Conservation (phyloP, 2,888 invertebrate species). For the Microchrysa polita region DNA sequence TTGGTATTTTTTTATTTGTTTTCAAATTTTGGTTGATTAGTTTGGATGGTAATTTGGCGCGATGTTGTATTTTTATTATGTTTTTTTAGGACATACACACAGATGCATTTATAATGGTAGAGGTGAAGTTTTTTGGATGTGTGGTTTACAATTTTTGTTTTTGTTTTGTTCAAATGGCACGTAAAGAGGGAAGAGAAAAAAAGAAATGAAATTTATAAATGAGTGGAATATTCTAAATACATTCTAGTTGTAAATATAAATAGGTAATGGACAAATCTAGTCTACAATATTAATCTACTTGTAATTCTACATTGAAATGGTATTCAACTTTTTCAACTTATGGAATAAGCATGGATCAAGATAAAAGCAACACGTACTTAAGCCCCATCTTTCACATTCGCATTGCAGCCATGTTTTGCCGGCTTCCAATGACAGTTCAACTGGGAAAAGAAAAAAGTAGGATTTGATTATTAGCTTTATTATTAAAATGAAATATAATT, state of each 20-base stretch:
- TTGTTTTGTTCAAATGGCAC: conserved; percentile 24
- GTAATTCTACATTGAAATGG: background rate
- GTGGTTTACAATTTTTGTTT: conserved; percentile 25
- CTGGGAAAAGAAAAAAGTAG: conserved; percentile 65
- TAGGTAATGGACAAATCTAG: background rate
- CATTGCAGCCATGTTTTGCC: conserved; percentile 91
- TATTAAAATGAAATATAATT: too few relatives aligned
- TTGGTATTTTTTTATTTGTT: conserved; percentile 61
- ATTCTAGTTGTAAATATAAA: background rate
- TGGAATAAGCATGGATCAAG: background rate
- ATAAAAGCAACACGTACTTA: conserved; percentile 59
- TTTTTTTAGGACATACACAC: conserved; percentile 23
- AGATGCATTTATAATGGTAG: conserved; percentile 34
- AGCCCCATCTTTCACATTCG: conserved; percentile 88
- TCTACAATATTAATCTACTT: background rate
- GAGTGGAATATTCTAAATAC: background rate
- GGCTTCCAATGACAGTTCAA: conserved; percentile 86
- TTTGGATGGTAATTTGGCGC: background rate
- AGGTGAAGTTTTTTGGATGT: conserved; percentile 10
- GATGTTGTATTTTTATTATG: background rate
- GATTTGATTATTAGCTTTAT: background rate
- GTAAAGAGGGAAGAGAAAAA: conserved; percentile 23
- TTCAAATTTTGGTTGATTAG: background rate
- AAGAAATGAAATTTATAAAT: conserved; percentile 10
- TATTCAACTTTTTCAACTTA: background rate